Conservation (phyloP, 1,140 invertebrate genomes). For the Conopomorpha cramerella region DNA sequence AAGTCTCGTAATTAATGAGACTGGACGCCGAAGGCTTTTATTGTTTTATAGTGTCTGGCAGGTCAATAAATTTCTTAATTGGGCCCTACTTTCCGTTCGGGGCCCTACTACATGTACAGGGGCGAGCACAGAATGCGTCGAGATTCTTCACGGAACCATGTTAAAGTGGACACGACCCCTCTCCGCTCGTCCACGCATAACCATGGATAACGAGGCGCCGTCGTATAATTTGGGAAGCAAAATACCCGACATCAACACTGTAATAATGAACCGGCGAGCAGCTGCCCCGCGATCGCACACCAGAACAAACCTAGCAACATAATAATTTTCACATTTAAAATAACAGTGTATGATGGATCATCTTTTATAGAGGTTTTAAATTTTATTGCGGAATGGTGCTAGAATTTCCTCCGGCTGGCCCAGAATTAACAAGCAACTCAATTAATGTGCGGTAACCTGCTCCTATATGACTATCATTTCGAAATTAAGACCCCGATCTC, state of each 20-base stretch:
- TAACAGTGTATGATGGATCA: constrained; percentile 16
- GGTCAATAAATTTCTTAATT: constrained; percentile 51
- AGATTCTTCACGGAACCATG: constrained; percentile 15
- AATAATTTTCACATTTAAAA: constrained; percentile 44
- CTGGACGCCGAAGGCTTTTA: constrained; percentile 34
- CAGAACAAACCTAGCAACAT: constrained; percentile 14
- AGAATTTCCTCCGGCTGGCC: constrained; percentile 5
- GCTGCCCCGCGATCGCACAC: constrained; percentile 24
- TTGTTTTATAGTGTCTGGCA: constrained; percentile 48
- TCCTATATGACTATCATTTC: constrained; percentile 34
- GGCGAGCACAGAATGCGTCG: constrained; percentile 29
- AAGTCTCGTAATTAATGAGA: constrained; percentile 38
- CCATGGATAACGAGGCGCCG: constrained; percentile 23
- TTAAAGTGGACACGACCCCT: too few species aligned
- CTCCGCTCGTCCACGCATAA: constrained; percentile 1
- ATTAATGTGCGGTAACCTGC: constrained; percentile 9
- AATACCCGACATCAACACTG: constrained; percentile 4
- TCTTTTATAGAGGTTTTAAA: constrained; percentile 18
- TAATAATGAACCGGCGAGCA: constrained; percentile 11
- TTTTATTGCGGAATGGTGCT: constrained; percentile 25
- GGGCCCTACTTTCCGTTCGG: constrained; percentile 37
- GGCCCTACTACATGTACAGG: constrained; percentile 42
- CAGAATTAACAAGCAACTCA: constrained; percentile 17
- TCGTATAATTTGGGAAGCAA: constrained; percentile 35
- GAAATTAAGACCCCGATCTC: constrained; percentile 38